Evolutionary conservation across 2,797 vertebrate genomes (phyloP).

Genomic region (Acropternis orthonyx): DNA sequence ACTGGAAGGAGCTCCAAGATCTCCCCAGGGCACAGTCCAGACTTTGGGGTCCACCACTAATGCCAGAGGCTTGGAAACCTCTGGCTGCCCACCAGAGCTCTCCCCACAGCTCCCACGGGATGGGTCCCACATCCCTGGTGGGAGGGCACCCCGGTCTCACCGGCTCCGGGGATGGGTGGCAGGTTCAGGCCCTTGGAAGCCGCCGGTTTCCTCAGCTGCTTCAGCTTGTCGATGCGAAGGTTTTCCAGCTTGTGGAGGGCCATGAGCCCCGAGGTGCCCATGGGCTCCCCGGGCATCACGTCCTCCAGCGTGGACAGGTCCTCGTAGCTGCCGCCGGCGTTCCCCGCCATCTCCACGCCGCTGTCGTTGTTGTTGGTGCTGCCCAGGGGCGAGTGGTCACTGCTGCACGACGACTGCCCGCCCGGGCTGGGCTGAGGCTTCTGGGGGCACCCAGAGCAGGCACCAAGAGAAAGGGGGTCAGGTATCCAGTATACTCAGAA

Average conservation of each 20-base stretch:
- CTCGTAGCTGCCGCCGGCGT: conserved; percentile 90
- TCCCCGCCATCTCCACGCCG: conserved; percentile 96
- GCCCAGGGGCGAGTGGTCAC: conserved; percentile 91
- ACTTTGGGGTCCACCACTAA: neutral
- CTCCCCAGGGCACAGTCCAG: neutral
- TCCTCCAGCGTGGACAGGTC: conserved; percentile 93
- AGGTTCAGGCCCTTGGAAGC: conserved; percentile 83
- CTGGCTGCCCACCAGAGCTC: neutral
- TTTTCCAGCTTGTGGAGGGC: conserved; percentile 94
- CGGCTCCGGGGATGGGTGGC: conserved; percentile 82
- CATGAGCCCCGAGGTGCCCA: conserved; percentile 81
- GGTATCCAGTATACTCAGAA: neutral
- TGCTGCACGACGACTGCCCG: conserved; percentile 94
- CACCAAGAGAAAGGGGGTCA: neutral
- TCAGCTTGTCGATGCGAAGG: conserved; percentile 93
- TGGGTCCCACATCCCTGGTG: rapidly evolving
- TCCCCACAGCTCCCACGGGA: neutral
- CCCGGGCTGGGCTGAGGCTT: conserved; percentile 94
- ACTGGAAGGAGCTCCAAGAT: neutral
- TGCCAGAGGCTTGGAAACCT: rapidly evolving
- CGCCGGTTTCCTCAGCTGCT: conserved; percentile 85
- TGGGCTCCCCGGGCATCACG: conserved; percentile 72
- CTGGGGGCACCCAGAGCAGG: conserved; percentile 63
- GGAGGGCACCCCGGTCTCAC: conserved; percentile 67
- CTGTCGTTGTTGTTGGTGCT: conserved; percentile 97